These are phyloP conservation scores for Brachystomella parvula DNA, from an alignment of 1,140 invertebrate species.

Conservation along the genomic window DNA sequence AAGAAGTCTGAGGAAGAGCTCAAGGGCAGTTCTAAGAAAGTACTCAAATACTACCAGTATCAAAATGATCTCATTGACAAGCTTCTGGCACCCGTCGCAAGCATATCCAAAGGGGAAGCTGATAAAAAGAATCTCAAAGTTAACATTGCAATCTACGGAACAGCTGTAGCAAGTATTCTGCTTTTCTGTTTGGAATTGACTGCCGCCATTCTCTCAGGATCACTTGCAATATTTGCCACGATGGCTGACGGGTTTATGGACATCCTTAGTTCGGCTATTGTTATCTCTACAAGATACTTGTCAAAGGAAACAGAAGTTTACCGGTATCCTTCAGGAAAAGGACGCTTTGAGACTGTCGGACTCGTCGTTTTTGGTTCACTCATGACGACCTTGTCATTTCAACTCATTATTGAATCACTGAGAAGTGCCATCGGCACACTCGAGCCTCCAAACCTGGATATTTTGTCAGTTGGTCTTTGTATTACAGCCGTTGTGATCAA, in stretches of 20 bases:
- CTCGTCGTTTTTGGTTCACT: constrained; percentile 11
- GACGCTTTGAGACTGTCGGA: constrained; percentile 10
- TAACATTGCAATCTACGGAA: constrained; percentile 14
- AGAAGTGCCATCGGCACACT: background rate
- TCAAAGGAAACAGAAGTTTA: background rate
- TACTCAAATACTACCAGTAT: constrained; percentile 3
- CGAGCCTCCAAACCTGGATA: constrained; percentile 1
- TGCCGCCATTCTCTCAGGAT: constrained; percentile 11
- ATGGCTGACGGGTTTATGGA: constrained; percentile 13
- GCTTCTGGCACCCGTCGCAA: background rate
- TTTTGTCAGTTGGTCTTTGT: background rate
- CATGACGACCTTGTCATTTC: constrained; percentile 8
- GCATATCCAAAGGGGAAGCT: background rate
- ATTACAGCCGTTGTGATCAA: background rate
- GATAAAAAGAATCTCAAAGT: background rate
- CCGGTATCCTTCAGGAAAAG: constrained; percentile 10
- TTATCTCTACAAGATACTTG: background rate
- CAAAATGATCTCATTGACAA: constrained; percentile 13
- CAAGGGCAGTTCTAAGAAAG: background rate
- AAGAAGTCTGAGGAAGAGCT: background rate
- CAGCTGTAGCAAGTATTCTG: background rate
- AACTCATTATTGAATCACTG: constrained; percentile 11
- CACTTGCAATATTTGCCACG: constrained; percentile 9
- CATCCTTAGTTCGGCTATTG: background rate
- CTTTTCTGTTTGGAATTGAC: constrained; percentile 1